Evolutionary conservation across 2,888 invertebrate genomes (phyloP), one percentile per base, ranked within the genome.

Genomic region (Teleiodes luculella): DNA sequence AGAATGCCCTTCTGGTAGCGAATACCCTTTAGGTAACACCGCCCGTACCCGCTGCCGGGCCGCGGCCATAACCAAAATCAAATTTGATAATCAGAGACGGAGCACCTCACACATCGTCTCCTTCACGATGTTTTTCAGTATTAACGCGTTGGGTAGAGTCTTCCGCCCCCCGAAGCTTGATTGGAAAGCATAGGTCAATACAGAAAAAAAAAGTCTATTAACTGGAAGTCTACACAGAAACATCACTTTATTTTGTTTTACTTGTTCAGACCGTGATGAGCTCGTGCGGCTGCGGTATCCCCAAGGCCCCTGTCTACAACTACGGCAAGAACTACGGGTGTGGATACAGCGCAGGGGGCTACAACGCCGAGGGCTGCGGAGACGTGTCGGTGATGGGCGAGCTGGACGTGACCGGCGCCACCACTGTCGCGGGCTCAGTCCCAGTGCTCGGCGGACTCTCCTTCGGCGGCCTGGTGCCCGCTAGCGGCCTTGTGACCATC

Each of bases 381-480:
- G 20, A 45, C 2, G 59, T 67, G 5, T 59, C 55, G 0, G 64
- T 66, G 2, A 49, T 53, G 1, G 67, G 68, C 0, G 67, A 66
- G 50, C 53, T 66, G 31, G 65, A 60, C 8, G 67, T 71, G 8
- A 51, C 52, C 20, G 76, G 76, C 24, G 59, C 64, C 18, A 70
- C 76, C 1, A 28, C 58, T 13, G 61, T 76, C 1, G 55, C 64
- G 3, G 76, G 76, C 0, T 67, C 67, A 37, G 72, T 76, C 47
- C 76, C 76, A 6, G 66, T 75, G 8, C 54, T 65, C 2, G 76
- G 78, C 6, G 59, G 65, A 0, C 72, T 75, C 4, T 57, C 65
- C 55, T 76, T 74, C 50, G 53, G 57, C 5, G 76, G 76, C 0
- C 57, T 57, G 4, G 57, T 76, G 10, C 66, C 70, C 8, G 69